phyloP scores from a whole-genome alignment of 2,888 invertebrate genomes.

The Antheraea assamensis region DNA sequence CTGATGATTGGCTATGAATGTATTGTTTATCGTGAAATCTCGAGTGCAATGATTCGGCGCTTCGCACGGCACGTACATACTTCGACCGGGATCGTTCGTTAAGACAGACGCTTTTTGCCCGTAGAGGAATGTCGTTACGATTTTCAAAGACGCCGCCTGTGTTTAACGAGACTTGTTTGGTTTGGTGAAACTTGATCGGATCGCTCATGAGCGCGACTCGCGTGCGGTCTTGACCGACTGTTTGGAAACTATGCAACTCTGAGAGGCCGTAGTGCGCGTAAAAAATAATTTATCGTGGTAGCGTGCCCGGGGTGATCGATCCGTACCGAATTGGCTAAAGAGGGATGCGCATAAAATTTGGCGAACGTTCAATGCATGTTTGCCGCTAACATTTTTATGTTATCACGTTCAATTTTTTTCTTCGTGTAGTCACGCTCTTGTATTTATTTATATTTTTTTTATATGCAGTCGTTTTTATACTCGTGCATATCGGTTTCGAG shows the following conservation, averaged over 20 bases:
- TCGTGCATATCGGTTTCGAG: not conserved
- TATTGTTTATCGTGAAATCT: conserved; percentile 55
- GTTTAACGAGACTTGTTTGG: conserved; percentile 41
- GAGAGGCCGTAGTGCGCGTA: conserved; percentile 52
- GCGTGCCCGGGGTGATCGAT: conserved; percentile 75
- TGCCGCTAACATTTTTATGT: conserved; percentile 46
- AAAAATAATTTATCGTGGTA: conserved; percentile 76
- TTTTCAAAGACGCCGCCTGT: conserved; percentile 49
- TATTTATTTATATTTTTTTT: conserved; percentile 12
- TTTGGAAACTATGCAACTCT: conserved; percentile 17
- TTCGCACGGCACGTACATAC: conserved; percentile 60
- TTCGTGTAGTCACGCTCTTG: not conserved
- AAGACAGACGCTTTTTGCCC: conserved; percentile 70
- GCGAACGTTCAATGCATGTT: conserved; percentile 60
- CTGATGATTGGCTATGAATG: conserved; percentile 42
- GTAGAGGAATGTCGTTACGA: conserved; percentile 52
- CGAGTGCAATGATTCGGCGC: conserved; percentile 59
- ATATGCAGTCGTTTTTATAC: not conserved
- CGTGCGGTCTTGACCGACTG: conserved; percentile 44
- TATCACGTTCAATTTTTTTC: conserved; percentile 47
- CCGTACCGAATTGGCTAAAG: conserved; percentile 57
- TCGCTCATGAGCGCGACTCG: conserved; percentile 40
- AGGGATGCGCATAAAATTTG: conserved; percentile 74
- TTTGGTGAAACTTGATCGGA: conserved; percentile 34
- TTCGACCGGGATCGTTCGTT: conserved; percentile 64